These are phyloP conservation scores for Sebastes itinus DNA, from an alignment of 2,797 vertebrate species.

Conservation along the genomic window DNA sequence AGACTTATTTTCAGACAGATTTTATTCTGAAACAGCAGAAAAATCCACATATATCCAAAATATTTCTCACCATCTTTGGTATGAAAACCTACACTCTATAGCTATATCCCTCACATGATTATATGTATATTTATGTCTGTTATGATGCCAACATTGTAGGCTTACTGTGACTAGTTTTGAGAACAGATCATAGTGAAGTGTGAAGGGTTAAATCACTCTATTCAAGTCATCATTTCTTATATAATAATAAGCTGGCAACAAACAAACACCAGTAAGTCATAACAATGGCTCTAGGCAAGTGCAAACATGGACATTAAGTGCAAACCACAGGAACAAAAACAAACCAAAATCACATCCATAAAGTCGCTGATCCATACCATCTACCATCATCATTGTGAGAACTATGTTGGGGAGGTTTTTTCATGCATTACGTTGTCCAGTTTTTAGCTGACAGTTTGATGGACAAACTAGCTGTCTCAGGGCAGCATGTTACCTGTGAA, in stretches of 20 bases:
- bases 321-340: conserved; percentile 37
- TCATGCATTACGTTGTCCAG: background rate
- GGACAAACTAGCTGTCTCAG: background rate
- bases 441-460: background rate
- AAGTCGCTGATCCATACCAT: background rate
- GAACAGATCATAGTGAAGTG: background rate
- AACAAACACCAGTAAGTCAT: background rate
- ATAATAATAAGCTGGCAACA: background rate
- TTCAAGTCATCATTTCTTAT: background rate
- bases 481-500: background rate
- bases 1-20: background rate
- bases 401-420: background rate
- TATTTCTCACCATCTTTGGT: conserved; percentile 12
- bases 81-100: background rate
- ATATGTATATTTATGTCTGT: background rate
- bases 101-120: background rate
- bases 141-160: no score
- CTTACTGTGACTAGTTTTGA: background rate
- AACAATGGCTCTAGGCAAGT: conserved; percentile 15
- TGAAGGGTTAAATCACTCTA: background rate
- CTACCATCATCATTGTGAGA: background rate
- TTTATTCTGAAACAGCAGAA: conserved; percentile 57
- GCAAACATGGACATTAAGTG: conserved; percentile 64
- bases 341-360: background rate
- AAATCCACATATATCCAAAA: conserved; percentile 36